A percentile compares a stretch with the other conserved stretches of the same genome.
phyloP scores from a whole-genome alignment of 2,888 invertebrate genomes.

The Acronicta alni region DNA sequence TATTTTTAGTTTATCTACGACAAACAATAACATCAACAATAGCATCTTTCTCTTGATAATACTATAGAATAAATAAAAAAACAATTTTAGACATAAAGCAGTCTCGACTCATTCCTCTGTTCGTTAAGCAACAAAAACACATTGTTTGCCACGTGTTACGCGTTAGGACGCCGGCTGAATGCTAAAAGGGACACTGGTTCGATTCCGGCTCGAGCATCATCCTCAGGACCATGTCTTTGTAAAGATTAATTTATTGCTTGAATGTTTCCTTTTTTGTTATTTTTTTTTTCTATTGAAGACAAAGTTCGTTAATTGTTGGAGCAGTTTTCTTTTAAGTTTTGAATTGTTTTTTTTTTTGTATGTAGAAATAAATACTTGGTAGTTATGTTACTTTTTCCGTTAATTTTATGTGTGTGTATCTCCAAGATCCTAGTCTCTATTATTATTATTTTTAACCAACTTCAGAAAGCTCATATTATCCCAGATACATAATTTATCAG shows the following conservation, averaged over 20 bases:
- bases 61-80: not conserved
- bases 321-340: slow-evolving; percentile 17
- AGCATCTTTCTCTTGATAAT: no score
- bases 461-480: no score
- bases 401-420: no score
- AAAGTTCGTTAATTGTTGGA: slow-evolving; percentile 18
- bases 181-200: slow-evolving; percentile 77
- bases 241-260: slow-evolving; percentile 53
- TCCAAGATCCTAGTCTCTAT: no score
- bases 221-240: slow-evolving; percentile 48
- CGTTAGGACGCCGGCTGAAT: slow-evolving; percentile 80
- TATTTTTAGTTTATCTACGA: no score
- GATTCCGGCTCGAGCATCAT: slow-evolving; percentile 64
- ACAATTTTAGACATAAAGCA: slow-evolving; percentile 1
- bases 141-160: slow-evolving; percentile 87
- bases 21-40: no score
- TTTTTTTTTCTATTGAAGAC: slow-evolving; percentile 15
- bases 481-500: no score
- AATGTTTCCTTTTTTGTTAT: slow-evolving; percentile 24
- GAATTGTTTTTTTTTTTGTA: slow-evolving; percentile 1
- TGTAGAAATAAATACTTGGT: not conserved
- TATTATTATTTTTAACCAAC: no score
- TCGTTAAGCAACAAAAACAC: slow-evolving; percentile 80
- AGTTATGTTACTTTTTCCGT: no score
- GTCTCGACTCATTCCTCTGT: slow-evolving; percentile 65